Evolutionary conservation across 2,797 vertebrate species (phyloP).

Genomic region (Tamandua tetradactyla): DNA sequence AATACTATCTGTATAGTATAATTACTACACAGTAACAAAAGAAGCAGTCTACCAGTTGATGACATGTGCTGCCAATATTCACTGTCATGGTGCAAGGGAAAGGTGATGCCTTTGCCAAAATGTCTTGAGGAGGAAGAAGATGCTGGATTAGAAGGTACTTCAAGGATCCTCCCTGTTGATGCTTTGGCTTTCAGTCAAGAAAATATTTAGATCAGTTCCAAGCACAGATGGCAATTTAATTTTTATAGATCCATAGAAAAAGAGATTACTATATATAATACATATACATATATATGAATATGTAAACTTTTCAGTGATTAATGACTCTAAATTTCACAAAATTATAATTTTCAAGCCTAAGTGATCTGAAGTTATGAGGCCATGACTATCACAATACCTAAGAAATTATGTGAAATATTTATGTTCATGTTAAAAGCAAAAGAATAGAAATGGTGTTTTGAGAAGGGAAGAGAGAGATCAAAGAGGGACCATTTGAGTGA

Average conservation of each 20-base stretch:
- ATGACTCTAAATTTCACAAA: slow-evolving; percentile 26
- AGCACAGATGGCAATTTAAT: slow-evolving; percentile 68
- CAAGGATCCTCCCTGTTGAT: slow-evolving; percentile 45
- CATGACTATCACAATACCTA: neutral
- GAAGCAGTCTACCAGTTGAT: slow-evolving; percentile 43
- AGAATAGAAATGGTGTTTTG: neutral
- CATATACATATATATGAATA: too few relatives aligned
- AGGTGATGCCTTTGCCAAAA: slow-evolving; percentile 19
- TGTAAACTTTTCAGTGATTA: neutral
- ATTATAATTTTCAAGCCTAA: neutral
- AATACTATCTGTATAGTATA: slow-evolving; percentile 50
- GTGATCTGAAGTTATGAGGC: neutral
- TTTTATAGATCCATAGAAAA: slow-evolving; percentile 59
- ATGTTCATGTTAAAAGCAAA: neutral
- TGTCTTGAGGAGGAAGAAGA: slow-evolving; percentile 27
- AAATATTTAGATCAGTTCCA: slow-evolving; percentile 61
- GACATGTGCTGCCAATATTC: slow-evolving; percentile 9
- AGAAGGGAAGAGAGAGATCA: neutral
- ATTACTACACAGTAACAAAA: slow-evolving; percentile 45
- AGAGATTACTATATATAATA: neutral
- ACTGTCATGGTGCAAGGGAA: neutral
- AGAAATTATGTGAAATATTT: neutral
- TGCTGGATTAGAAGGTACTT: neutral
- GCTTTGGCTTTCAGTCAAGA: slow-evolving; percentile 48
- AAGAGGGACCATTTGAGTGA: neutral